Evolutionary conservation across 2,888 invertebrate genomes (phyloP), one percentile per base, ranked within the genome.

Genomic region (Coremacera marginata): DNA sequence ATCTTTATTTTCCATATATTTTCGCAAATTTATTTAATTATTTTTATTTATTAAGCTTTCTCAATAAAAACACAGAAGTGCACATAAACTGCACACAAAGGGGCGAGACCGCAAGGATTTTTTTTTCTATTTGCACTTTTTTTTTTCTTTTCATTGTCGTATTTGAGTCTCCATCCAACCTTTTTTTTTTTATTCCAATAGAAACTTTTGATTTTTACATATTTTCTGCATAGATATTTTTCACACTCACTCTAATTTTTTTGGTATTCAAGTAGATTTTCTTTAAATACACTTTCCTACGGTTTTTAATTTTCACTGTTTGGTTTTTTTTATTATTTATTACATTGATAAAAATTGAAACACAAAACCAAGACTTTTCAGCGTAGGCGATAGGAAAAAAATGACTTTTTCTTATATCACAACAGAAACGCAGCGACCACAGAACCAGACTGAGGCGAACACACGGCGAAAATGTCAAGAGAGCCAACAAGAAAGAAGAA

Each of bases 371-470:
- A n/a, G 25, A 70, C 49, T 70, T 52, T 71, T 63, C 44, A 72
- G 37, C 60, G 72, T 27, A 72, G 62, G 37, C 72, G 72, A 72
- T 31, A 51, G 31, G 65, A 51, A 63, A 74, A n/a, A 65, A 51
- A 11, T 27, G 51, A 9, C n/a, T 44, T 19, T 8, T 60, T 34
- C 22, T 19, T 51, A 51, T 65, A 65, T 74, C 63, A 74, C 73
- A 74, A 74, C 73, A 74, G 63, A 81, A 81, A 78, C 71, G 74
- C 76, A 63, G 51, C 78, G 70, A 70, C 65, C 55, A 62, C 77
- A 76, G 68, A 78, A 80, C 74, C 52, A 74, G 70, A 70, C 74
- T 60, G 55, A 70, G 68, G 75, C 37, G 74, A 67, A 78, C 62
- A 70, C n/a, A 52, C 67, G 57, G 68, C 65, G 75, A 75, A 68